Percentiles rank a stretch among this genome's conserved stretches.
phyloP scores from a whole-genome alignment of 2,113 vertebrate species.

The Gasterosteus nipponicus region DNA sequence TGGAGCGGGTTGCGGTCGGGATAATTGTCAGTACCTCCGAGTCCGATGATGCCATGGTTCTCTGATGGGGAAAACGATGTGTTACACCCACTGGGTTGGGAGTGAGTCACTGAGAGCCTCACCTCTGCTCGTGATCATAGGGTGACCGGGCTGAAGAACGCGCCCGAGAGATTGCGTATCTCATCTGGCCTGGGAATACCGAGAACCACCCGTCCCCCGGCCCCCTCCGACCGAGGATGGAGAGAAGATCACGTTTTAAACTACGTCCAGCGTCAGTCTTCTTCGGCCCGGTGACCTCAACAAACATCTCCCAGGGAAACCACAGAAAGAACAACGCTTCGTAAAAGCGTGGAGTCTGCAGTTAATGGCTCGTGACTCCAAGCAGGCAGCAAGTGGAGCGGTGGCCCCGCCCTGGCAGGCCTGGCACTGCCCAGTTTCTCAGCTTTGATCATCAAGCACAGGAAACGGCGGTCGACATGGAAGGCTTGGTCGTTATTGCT shows the following conservation, averaged over 20 bases:
- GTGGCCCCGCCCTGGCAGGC: slow-evolving; percentile 22
- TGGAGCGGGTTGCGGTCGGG: too few relatives aligned
- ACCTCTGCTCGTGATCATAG: neutral
- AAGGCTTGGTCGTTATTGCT: slow-evolving; percentile 16
- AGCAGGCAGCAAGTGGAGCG: slow-evolving; percentile 8
- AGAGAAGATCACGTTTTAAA: neutral
- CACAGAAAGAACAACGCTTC: slow-evolving; percentile 3
- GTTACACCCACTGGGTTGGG: too few relatives aligned
- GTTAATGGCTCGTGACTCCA: slow-evolving; percentile 51
- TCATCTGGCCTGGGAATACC: too few relatives aligned
- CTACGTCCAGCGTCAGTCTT: slow-evolving; percentile 1
- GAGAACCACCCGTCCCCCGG: too few relatives aligned
- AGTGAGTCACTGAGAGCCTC: neutral
- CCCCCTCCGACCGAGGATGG: too few relatives aligned
- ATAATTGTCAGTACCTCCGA: too few relatives aligned
- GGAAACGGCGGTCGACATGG: slow-evolving; percentile 52
- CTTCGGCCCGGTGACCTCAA: slow-evolving; percentile 10
- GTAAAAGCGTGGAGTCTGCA: slow-evolving; percentile 3
- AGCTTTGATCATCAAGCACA: slow-evolving; percentile 63
- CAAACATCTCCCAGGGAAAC: slow-evolving; percentile 21
- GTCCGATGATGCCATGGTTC: too few relatives aligned
- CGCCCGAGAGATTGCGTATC: neutral
- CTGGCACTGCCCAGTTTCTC: slow-evolving; percentile 64
- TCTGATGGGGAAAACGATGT: too few relatives aligned
- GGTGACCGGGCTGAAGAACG: neutral